phyloP scores from a whole-genome alignment of 2,888 invertebrate genomes.

The Theretra japonica region DNA sequence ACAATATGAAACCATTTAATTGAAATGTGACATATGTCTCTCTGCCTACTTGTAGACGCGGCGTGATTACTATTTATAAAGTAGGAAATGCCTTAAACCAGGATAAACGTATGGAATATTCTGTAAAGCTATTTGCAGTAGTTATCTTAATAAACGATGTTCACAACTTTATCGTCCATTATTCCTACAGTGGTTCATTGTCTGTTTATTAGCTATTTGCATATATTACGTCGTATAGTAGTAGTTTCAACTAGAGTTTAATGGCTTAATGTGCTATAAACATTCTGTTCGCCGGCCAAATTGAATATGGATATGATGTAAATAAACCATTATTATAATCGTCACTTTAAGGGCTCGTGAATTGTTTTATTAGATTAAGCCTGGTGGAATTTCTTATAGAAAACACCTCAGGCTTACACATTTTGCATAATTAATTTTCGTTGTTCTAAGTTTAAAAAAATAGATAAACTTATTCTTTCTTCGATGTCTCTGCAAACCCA shows the following conservation, averaged over 20 bases:
- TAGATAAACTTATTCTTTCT: too few relatives aligned
- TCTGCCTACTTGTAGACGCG: neutral
- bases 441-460: too few relatives aligned
- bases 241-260: slow-evolving; percentile 13
- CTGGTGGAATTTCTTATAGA: too few relatives aligned
- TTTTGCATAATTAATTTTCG: too few relatives aligned
- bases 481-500: too few relatives aligned
- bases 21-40: neutral
- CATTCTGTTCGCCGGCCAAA: slow-evolving; percentile 9
- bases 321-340: slow-evolving; percentile 7
- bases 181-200: neutral
- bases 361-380: too few relatives aligned
- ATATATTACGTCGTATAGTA: slow-evolving; percentile 11
- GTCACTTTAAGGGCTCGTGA: neutral
- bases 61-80: neutral
- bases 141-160: neutral
- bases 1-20: too few relatives aligned
- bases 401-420: too few relatives aligned
- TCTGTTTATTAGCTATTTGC: slow-evolving; percentile 13
- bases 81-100: neutral
- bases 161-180: neutral
- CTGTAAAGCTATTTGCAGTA: neutral
- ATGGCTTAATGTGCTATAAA: slow-evolving; percentile 18
- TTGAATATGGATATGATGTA: slow-evolving; percentile 2
- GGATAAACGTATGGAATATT: neutral